Evolutionary conservation across 2,797 vertebrate genomes (phyloP), one percentile per base, ranked within the genome.

Genomic region (Alosa sapidissima): DNA sequence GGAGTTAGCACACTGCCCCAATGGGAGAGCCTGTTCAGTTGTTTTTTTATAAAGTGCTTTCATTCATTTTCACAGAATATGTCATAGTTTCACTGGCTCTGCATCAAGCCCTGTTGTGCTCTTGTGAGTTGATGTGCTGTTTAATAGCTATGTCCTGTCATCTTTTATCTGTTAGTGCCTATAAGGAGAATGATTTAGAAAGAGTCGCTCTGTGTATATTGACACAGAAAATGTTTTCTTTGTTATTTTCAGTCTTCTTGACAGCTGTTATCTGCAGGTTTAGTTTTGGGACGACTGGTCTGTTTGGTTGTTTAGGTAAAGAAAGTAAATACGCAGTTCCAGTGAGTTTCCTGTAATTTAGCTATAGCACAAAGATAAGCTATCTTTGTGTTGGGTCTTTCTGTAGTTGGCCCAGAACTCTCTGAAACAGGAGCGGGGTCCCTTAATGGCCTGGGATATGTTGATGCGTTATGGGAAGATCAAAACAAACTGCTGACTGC

Each of bases 401-500:
- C 24, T 68, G 62, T 36, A 68, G 62, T 68, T 28, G 11, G 14
- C 45, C 11, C 68, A 41, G 33, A 75, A 1, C 36, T 75, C 4
- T 45, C 36, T 75, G 68, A 45, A 75, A 75, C 68, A 75, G 14
- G 36, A 45, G 14, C 41, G 13, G 5, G 68, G 5, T 75, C 36
- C 5, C 16, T 13, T 41, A 45, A 75, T 75, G 36, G 11, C 36
- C 5, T 45, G 11, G 36, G 36, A 41, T 36, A 13, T 75, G 68
- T 47, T 45, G 41, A 47, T 19, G 19, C 60, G 81, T 49, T 75
- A 58, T 14, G n/a, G 48, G 81, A 85, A 65, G 65, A 87, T 84
- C 82, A 47, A 81, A 84, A 82, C 9, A 85, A 78, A 78, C 1
- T 14, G 1, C 36, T 47, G 72, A 45, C 45, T 65, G 60, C 45